Evolutionary conservation across 2,797 vertebrate genomes (phyloP).

Genomic region (Oreonectes daqikongensis): DNA sequence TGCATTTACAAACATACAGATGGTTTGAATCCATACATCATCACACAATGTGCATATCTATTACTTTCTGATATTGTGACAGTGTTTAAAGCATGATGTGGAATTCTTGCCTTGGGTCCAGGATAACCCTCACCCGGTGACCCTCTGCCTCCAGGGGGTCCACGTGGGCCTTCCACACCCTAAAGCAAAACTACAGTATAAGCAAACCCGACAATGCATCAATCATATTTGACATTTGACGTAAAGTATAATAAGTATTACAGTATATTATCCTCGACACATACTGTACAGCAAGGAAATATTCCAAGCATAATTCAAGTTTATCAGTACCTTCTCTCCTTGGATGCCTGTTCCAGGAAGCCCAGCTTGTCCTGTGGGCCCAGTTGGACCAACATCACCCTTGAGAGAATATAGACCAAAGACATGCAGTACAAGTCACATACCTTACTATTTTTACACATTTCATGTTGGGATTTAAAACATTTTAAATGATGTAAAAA

Average conservation of each 20-base stretch:
- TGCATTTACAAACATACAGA: background rate
- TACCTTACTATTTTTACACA: background rate
- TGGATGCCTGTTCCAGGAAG: conserved; percentile 80
- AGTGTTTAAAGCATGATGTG: background rate
- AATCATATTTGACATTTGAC: background rate
- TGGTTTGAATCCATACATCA: background rate
- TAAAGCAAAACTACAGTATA: conserved; percentile 55
- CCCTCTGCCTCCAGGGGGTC: conserved; percentile 80
- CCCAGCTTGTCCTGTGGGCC: conserved; percentile 80
- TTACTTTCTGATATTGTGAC: background rate
- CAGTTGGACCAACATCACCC: conserved; percentile 83
- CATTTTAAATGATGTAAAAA: no score
- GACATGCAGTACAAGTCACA: background rate
- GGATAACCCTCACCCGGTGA: conserved; percentile 80
- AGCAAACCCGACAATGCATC: conserved; percentile 23
- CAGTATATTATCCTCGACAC: background rate
- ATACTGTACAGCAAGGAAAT: background rate
- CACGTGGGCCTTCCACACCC: conserved; percentile 84
- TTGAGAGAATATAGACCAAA: conserved; percentile 60
- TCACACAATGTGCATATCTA: background rate
- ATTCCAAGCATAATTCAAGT: background rate
- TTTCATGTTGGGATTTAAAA: background rate
- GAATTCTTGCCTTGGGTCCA: conserved; percentile 80
- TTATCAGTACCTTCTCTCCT: conserved; percentile 80
- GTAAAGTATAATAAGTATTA: no score